These are phyloP conservation scores for Tetanocera ferruginea DNA, from an alignment of 2,888 invertebrate genomes.

Conservation along the genomic window DNA sequence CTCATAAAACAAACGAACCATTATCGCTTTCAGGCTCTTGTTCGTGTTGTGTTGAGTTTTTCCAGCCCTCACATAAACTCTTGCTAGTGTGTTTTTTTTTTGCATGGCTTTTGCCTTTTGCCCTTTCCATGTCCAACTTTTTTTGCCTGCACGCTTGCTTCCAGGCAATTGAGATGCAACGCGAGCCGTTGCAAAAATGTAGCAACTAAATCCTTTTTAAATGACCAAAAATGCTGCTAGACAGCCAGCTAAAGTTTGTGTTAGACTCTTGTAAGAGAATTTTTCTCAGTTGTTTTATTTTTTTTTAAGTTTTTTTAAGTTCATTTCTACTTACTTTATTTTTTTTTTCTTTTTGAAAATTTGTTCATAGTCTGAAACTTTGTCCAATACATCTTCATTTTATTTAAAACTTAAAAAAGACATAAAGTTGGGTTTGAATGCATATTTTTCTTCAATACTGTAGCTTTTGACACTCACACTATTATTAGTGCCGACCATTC, in stretches of 20 bases:
- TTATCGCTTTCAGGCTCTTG: slow-evolving; percentile 54
- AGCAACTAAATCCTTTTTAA: slow-evolving; percentile 38
- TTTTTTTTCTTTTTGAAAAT: not conserved
- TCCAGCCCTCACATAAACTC: not conserved
- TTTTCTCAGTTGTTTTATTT: not conserved
- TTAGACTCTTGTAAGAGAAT: not conserved
- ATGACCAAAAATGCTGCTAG: slow-evolving; percentile 31
- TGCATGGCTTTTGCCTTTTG: not conserved
- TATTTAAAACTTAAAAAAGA: no score
- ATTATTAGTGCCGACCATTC: no score
- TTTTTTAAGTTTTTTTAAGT: not conserved
- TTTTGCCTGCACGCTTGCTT: not conserved
- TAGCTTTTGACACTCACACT: no score
- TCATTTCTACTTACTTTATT: not conserved
- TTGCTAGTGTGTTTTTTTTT: not conserved
- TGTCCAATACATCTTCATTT: not conserved
- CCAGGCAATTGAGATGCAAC: slow-evolving; percentile 36
- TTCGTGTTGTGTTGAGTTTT: slow-evolving; percentile 32
- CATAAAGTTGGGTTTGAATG: no score
- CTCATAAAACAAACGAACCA: slow-evolving; percentile 69
- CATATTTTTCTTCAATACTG: no score
- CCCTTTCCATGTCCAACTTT: not conserved
- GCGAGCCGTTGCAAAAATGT: slow-evolving; percentile 19
- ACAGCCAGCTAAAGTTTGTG: not conserved
- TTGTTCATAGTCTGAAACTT: not conserved